phyloP scores from a whole-genome alignment of 2,797 vertebrate genomes.

The Acipenser oxyrinchus region DNA sequence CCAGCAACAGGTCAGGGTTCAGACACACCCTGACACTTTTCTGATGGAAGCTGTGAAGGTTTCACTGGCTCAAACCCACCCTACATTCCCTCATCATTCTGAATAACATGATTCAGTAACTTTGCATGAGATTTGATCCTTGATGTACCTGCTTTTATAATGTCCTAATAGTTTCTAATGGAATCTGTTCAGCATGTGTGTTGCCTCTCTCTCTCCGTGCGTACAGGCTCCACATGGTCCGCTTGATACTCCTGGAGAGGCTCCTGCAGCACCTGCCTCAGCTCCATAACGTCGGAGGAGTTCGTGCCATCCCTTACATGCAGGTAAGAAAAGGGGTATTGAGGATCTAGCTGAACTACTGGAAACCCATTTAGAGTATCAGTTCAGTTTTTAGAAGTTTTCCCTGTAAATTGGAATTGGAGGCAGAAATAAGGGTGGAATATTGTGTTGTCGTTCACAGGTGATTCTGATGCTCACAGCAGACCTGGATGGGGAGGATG shows the following conservation, averaged over 20 bases:
- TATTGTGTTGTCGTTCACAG: slow-evolving; percentile 27
- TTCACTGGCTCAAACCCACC: too few relatives aligned
- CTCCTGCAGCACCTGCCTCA: slow-evolving; percentile 86
- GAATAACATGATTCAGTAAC: too few relatives aligned
- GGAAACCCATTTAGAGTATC: too few relatives aligned
- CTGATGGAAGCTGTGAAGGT: too few relatives aligned
- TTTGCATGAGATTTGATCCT: too few relatives aligned
- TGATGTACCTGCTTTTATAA: too few relatives aligned
- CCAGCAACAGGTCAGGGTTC: slow-evolving; percentile 80
- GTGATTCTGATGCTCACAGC: slow-evolving; percentile 96
- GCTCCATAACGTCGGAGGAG: slow-evolving; percentile 87
- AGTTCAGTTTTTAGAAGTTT: too few relatives aligned
- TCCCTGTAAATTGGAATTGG: background rate
- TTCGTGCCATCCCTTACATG: slow-evolving; percentile 97
- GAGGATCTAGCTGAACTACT: background rate
- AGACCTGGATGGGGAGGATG: slow-evolving; percentile 93
- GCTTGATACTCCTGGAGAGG: slow-evolving; percentile 90
- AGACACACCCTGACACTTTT: background rate
- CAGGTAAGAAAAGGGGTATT: slow-evolving; percentile 52
- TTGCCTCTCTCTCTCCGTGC: slow-evolving; percentile 11
- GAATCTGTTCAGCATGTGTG: background rate
- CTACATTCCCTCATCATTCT: too few relatives aligned
- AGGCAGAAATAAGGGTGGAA: background rate
- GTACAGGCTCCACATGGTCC: slow-evolving; percentile 88
- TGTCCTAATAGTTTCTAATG: too few relatives aligned